A percentile compares a stretch with the other conserved stretches of the same genome.
phyloP scores from a whole-genome alignment of 2,113 vertebrate species.

The Gila orcuttii region DNA sequence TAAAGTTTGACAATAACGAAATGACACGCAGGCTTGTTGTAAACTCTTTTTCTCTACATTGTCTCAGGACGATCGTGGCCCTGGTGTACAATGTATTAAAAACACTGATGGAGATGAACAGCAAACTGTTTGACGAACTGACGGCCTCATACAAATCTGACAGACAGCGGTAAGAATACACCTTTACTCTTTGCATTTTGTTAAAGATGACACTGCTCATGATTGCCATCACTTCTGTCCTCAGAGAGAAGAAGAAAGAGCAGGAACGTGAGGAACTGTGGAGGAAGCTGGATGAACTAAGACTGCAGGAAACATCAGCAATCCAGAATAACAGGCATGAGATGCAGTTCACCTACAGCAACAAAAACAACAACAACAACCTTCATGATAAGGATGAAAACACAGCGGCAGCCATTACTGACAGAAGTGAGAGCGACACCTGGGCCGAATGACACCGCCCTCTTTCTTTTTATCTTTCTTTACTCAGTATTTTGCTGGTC shows the following conservation, averaged over 20 bases:
- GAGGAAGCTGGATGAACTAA: constrained; percentile 90
- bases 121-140: constrained; percentile 93
- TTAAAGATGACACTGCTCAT: neutral
- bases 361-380: constrained; percentile 72
- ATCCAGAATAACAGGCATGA: constrained; percentile 84
- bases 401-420: neutral
- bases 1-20: neutral
- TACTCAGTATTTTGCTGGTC: constrained; percentile 65
- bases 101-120: constrained; percentile 98
- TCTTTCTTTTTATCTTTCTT: constrained; percentile 50
- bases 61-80: constrained; percentile 90
- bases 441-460: constrained; percentile 79
- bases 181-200: neutral
- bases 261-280: constrained; percentile 95
- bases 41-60: constrained; percentile 18
- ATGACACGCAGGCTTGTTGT: neutral
- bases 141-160: constrained; percentile 96
- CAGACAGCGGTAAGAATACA: constrained; percentile 82
- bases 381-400: constrained; percentile 51
- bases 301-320: constrained; percentile 76
- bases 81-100: constrained; percentile 97
- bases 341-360: constrained; percentile 76
- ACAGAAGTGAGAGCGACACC: constrained; percentile 41
- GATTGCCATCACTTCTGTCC: neutral
- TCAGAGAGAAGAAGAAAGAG: constrained; percentile 97